Evolutionary conservation across 2,888 invertebrate species (phyloP), one percentile per base, ranked within the genome.

Genomic region (Lagria hirta): DNA sequence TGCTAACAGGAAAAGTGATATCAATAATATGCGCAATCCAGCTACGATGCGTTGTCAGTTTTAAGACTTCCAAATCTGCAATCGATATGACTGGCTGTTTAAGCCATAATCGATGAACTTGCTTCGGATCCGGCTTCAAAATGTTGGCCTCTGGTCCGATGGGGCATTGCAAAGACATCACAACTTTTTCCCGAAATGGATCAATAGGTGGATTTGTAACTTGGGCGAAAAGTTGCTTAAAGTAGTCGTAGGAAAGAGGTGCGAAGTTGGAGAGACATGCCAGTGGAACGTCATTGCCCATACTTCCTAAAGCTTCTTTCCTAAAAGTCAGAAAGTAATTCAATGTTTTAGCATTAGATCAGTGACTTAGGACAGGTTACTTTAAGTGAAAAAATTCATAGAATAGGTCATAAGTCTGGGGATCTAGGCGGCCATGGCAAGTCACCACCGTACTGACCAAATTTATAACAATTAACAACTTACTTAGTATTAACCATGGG

Each of bases 131-230:
- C 4, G 98, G 97, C 64, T 90, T 82, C 54, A 99, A 75, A 43
- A 99, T 87, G 73, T 99, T 99, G 2, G 88, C 87, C 61, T 93
- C 94, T 0, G 99, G 99, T 0, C 99, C 99, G 62, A 99, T 84
- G 0, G 98, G 98, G 65, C 97, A 97, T 51, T 92, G 85, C 70
- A 99, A 76, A 0, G 97, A 96, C 98, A 99, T 99, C 48, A 99
- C 97, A 54, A 98, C 90, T 73, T 93, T 94, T 75, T 99, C 99
- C 60, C 96, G 78, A 81, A 99, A 98, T 20, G 99, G 99, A 77
- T 99, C 99, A 57, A 99, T 98, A 3, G 99, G 99, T 3, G 99
- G 99, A 76, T 99, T 99, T 59, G 99, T 99, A 58, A 96, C 93
- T 79, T 99, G 99, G 18, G 99, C 99, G 73, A 99, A 99, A 27